A percentile compares a stretch with the other conserved stretches of the same genome.
phyloP scores from a whole-genome alignment of 2,888 invertebrate genomes.

The Meloe dianella region DNA sequence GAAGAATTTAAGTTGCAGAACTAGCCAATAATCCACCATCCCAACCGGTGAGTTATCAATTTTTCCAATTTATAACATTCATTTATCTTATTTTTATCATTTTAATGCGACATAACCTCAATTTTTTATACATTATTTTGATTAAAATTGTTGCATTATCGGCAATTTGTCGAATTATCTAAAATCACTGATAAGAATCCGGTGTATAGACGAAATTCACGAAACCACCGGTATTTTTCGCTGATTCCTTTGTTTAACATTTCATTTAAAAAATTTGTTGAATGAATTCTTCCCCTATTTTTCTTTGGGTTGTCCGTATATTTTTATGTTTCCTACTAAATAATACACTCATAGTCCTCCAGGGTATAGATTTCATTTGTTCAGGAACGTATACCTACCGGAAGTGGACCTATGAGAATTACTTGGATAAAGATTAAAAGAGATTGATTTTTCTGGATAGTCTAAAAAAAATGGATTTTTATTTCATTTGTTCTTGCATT shows the following conservation, averaged over 20 bases:
- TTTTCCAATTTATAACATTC: background rate
- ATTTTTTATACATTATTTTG: background rate
- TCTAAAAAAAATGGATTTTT: slow-evolving; percentile 53
- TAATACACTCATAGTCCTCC: slow-evolving; percentile 55
- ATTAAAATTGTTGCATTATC: background rate
- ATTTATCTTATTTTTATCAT: background rate
- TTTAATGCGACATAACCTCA: background rate
- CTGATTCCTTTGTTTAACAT: too few species aligned
- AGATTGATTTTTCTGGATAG: slow-evolving; percentile 58
- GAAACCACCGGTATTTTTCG: too few species aligned
- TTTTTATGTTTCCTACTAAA: slow-evolving; percentile 44
- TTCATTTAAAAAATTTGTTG: too few species aligned
- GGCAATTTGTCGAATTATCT: background rate
- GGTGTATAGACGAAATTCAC: too few species aligned
- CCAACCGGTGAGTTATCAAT: background rate
- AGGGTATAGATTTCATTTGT: slow-evolving; percentile 59
- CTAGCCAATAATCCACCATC: background rate
- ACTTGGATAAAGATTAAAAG: slow-evolving; percentile 60
- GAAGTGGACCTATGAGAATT: slow-evolving; percentile 59
- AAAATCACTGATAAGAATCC: background rate
- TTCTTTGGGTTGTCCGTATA: background rate
- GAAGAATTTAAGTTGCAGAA: background rate
- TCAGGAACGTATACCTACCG: slow-evolving; percentile 54
- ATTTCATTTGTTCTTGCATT: slow-evolving; percentile 51
- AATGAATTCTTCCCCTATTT: background rate